Conservation (phyloP, 2,113 vertebrate genomes). For the Tursiops truncatus region DNA sequence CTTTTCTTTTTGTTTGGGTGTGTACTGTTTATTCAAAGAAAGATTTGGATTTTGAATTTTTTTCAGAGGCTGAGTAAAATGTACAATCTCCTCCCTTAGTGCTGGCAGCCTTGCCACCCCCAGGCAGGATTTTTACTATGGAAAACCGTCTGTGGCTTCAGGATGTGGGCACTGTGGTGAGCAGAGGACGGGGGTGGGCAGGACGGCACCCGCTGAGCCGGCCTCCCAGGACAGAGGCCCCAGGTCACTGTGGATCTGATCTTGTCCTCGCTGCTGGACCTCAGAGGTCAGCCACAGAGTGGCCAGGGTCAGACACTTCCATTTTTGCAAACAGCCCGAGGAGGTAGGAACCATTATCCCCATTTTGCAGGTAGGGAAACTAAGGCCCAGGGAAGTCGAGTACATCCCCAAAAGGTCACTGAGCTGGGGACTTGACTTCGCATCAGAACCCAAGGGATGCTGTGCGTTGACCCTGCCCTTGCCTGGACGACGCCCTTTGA, state of each 20-base stretch:
- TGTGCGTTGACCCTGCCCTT: not conserved
- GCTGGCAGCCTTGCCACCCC: not conserved
- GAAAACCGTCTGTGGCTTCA: not conserved
- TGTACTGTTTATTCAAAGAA: not conserved
- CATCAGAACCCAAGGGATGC: accelerated
- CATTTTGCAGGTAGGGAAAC: not conserved
- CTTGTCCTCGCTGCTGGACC: not conserved
- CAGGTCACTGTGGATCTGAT: not conserved
- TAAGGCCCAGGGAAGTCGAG: not conserved
- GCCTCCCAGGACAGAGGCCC: not conserved
- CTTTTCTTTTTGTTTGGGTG: not conserved
- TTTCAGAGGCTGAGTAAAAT: not conserved
- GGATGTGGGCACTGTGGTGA: not conserved
- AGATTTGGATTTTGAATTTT: not conserved
- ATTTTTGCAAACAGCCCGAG: not conserved
- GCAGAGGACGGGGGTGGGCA: not conserved
- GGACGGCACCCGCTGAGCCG: not conserved
- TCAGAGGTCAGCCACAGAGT: not conserved
- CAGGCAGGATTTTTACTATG: not conserved
- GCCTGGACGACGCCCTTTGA: not conserved
- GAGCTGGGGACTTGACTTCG: not conserved
- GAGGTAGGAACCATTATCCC: not conserved
- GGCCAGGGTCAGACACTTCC: not conserved
- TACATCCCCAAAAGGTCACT: not conserved
- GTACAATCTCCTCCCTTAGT: accelerated